Conservation (phyloP, 2,797 vertebrate species). For the Malacoraja senta region DNA sequence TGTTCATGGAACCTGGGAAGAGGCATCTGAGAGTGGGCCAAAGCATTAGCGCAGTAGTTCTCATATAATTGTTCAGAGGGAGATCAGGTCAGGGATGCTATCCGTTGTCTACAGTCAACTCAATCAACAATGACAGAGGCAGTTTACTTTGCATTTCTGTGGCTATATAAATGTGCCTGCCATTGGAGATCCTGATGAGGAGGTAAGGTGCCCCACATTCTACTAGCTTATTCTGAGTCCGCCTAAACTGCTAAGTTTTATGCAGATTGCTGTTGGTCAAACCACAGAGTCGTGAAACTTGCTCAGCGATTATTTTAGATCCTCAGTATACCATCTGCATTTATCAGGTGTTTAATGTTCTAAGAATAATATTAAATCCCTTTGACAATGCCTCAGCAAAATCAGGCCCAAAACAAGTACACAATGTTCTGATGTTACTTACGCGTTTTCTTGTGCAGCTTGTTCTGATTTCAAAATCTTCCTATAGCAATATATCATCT, state of each 20-base stretch:
- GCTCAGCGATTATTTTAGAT: background rate
- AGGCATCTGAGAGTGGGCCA: background rate
- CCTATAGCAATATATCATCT: conserved; percentile 95
- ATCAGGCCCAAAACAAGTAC: background rate
- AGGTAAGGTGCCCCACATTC: background rate
- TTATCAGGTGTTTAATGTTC: background rate
- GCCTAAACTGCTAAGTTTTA: background rate
- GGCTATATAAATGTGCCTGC: background rate
- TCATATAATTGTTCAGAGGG: background rate
- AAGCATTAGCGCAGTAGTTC: background rate
- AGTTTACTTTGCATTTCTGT: background rate
- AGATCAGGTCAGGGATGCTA: background rate
- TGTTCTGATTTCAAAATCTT: conserved; percentile 92
- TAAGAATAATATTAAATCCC: background rate
- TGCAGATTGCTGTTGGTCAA: background rate
- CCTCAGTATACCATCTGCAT: background rate
- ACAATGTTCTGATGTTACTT: conserved; percentile 56
- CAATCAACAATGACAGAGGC: too few relatives aligned
- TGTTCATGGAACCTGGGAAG: background rate
- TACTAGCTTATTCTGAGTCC: background rate
- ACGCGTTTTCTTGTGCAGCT: conserved; percentile 77
- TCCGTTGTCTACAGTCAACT: too few relatives aligned
- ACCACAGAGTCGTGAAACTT: background rate
- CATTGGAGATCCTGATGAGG: background rate
- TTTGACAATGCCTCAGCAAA: background rate